phyloP scores from a whole-genome alignment of 2,797 vertebrate species.

The Notolabrus celidotus region DNA sequence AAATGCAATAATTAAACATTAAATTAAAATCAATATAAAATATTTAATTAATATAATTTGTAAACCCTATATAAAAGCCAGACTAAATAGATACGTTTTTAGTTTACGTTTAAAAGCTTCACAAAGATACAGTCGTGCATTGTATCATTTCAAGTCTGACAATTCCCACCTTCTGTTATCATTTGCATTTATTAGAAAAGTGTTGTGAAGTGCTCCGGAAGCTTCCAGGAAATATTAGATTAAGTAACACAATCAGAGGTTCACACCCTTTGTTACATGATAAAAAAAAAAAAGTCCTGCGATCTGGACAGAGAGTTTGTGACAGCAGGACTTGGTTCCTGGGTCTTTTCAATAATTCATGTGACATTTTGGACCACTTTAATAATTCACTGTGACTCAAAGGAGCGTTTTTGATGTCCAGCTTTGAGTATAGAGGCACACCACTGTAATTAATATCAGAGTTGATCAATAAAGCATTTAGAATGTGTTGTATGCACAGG shows the following conservation, averaged over 20 bases:
- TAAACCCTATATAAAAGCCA: no score
- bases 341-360: conserved; percentile 73
- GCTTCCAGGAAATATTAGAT: not conserved
- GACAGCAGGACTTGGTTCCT: conserved; percentile 52
- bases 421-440: not conserved
- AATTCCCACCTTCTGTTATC: not conserved
- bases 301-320: conserved; percentile 19
- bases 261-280: conserved; percentile 7
- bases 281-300: conserved; percentile 17
- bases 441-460: conserved; percentile 12
- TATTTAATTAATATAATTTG: no score
- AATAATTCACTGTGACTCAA: conserved; percentile 75
- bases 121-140: not conserved
- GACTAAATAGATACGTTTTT: no score
- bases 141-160: not conserved
- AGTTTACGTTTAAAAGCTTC: no score
- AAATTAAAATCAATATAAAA: no score
- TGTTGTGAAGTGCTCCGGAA: not conserved
- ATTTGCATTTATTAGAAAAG: not conserved
- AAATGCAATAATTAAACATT: no score
- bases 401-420: conserved; percentile 56
- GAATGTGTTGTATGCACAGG: not conserved
- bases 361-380: conserved; percentile 72
- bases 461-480: conserved; percentile 16
- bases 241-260: conserved; percentile 16